Conservation (phyloP, 2,888 invertebrate species). For the Macaria liturata region DNA sequence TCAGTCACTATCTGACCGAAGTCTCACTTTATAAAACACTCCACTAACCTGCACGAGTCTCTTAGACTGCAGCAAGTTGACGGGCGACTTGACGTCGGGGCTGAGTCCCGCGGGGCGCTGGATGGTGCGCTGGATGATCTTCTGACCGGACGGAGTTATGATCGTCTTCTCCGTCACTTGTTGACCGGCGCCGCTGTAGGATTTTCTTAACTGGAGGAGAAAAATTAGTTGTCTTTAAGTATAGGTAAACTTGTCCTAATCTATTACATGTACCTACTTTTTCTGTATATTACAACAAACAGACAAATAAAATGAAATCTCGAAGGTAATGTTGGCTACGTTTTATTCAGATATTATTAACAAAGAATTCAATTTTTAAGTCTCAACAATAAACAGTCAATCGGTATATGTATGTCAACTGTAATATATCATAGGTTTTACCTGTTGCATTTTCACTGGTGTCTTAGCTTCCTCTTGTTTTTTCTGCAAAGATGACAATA, state of each 20-base stretch:
- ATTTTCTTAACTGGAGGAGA: slow-evolving; percentile 56
- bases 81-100: slow-evolving; percentile 64
- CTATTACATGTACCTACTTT: not conserved
- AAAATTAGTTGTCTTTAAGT: too few relatives aligned
- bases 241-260: not conserved
- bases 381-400: too few relatives aligned
- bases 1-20: slow-evolving; percentile 74
- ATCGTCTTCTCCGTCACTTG: slow-evolving; percentile 80
- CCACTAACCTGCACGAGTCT: slow-evolving; percentile 60
- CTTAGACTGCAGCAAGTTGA: slow-evolving; percentile 68
- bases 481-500: slow-evolving; percentile 52
- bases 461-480: slow-evolving; percentile 67
- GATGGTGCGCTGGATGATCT: slow-evolving; percentile 78
- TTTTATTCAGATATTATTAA: too few relatives aligned
- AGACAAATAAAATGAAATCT: not conserved
- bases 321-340: too few relatives aligned
- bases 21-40: slow-evolving; percentile 28
- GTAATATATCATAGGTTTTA: slow-evolving; percentile 30
- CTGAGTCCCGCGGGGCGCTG: slow-evolving; percentile 51
- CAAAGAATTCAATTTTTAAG: too few relatives aligned
- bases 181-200: slow-evolving; percentile 60
- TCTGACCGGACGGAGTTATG: slow-evolving; percentile 80
- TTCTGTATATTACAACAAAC: not conserved
- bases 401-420: too few relatives aligned
- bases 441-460: slow-evolving; percentile 49